Evolutionary conservation across 1,140 invertebrate species (phyloP).

Genomic region (Drosophila repletoides): DNA sequence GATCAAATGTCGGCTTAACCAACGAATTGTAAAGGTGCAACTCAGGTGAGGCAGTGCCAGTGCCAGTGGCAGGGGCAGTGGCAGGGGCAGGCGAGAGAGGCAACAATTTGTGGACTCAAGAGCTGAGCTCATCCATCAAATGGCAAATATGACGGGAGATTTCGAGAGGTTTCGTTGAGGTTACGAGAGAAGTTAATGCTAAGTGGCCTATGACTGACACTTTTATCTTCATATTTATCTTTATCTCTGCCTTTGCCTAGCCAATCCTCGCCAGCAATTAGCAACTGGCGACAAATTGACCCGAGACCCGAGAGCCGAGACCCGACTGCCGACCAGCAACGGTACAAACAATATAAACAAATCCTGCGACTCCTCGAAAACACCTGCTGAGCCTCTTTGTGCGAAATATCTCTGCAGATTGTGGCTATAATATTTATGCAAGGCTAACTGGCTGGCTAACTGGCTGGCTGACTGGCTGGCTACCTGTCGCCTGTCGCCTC

Average conservation of each 20-base stretch:
- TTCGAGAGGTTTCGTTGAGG: not conserved
- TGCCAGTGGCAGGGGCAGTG: not conserved
- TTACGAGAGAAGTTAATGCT: not conserved
- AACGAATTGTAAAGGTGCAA: not conserved
- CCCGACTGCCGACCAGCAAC: conserved; percentile 6
- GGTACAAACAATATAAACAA: not conserved
- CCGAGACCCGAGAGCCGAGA: conserved; percentile 31
- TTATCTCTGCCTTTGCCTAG: conserved; percentile 7
- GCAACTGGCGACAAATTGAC: conserved; percentile 77
- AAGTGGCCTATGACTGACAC: conserved; percentile 9
- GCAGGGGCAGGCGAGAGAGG: not conserved
- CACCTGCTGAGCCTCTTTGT: conserved; percentile 71
- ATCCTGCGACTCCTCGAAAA: not conserved
- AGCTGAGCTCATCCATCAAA: conserved; percentile 25
- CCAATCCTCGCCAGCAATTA: conserved; percentile 50
- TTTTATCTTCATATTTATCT: too few species aligned
- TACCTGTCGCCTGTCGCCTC: conserved; percentile 33
- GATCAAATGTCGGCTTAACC: conserved; percentile 31
- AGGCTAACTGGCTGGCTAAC: conserved; percentile 1
- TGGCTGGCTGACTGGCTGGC: not conserved
- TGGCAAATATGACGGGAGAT: conserved; percentile 24
- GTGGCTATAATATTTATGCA: conserved; percentile 76
- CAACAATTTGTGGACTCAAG: not conserved
- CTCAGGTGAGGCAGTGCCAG: too few species aligned
- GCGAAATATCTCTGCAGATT: conserved; percentile 61